Percentiles rank a stretch among this genome's conserved stretches.
phyloP scores from a whole-genome alignment of 2,888 invertebrate species.

The Candidula unifasciata region DNA sequence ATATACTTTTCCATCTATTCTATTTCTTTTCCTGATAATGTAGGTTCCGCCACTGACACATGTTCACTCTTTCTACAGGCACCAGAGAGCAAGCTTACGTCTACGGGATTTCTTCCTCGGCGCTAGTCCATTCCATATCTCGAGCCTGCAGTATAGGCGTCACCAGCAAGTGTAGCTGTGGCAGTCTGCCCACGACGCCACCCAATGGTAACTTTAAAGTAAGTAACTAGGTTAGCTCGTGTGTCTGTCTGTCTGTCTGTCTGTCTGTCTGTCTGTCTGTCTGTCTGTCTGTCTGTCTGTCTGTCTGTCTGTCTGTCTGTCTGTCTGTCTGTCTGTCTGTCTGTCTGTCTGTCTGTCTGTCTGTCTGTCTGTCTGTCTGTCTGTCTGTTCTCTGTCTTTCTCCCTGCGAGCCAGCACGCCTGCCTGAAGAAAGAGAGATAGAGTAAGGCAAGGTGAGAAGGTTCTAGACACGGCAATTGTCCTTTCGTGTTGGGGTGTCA shows the following conservation, averaged over 20 bases:
- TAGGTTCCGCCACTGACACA: no score
- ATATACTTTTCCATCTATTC: no score
- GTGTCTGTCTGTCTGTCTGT: background rate
- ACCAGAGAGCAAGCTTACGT: slow-evolving; percentile 92
- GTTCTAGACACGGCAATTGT: no score
- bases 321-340: background rate
- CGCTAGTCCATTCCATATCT: slow-evolving; percentile 86
- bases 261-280: background rate
- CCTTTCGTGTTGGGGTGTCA: no score
- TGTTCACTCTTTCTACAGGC: slow-evolving; percentile 80
- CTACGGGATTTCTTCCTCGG: slow-evolving; percentile 89
- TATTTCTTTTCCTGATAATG: no score
- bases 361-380: background rate
- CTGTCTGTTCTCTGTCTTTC: background rate
- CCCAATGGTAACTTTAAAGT: slow-evolving; percentile 85
- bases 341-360: background rate
- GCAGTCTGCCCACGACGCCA: slow-evolving; percentile 84
- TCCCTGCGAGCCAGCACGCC: background rate
- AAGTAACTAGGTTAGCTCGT: background rate
- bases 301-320: no score
- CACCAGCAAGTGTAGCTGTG: slow-evolving; percentile 88
- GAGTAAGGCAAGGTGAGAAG: no score
- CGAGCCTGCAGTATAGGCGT: slow-evolving; percentile 87
- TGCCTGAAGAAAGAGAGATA: no score
- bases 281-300: background rate